Percentiles rank a stretch among this genome's conserved stretches.
phyloP scores from a whole-genome alignment of 2,797 vertebrate species.

The Otus scops region DNA sequence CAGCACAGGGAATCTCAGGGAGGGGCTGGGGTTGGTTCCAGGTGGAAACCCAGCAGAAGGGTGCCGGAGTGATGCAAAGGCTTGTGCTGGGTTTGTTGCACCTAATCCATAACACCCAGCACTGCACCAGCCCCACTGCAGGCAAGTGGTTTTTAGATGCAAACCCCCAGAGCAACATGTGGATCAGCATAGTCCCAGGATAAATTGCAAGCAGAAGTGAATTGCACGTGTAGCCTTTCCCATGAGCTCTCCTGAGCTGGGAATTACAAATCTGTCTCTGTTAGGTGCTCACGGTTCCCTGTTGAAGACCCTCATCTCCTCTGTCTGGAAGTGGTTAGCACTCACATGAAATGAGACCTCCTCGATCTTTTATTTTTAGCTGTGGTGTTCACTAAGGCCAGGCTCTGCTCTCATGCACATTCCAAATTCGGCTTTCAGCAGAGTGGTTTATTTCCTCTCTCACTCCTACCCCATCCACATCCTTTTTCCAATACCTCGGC shows the following conservation, averaged over 20 bases:
- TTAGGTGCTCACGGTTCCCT: background rate
- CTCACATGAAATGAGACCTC: background rate
- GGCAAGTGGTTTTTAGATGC: background rate
- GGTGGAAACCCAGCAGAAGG: background rate
- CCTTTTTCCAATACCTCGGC: background rate
- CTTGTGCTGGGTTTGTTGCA: background rate
- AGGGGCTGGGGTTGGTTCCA: background rate
- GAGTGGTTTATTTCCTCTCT: background rate
- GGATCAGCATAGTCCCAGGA: rapidly evolving
- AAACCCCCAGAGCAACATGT: rapidly evolving
- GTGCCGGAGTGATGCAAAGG: rapidly evolving
- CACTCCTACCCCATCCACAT: background rate
- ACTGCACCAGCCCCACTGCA: rapidly evolving
- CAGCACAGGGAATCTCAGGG: background rate
- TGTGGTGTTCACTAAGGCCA: background rate
- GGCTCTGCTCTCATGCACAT: background rate
- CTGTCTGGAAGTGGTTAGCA: background rate
- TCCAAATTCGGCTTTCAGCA: rapidly evolving
- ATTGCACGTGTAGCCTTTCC: rapidly evolving
- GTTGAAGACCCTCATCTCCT: background rate
- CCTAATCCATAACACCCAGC: background rate
- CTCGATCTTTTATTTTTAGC: background rate
- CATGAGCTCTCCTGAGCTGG: rapidly evolving
- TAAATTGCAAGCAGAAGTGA: background rate
- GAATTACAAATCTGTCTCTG: background rate